A percentile compares a stretch with the other conserved stretches of the same genome.
Evolutionary conservation across 2,113 vertebrate species (phyloP).

Genomic region (Pandion haliaetus): DNA sequence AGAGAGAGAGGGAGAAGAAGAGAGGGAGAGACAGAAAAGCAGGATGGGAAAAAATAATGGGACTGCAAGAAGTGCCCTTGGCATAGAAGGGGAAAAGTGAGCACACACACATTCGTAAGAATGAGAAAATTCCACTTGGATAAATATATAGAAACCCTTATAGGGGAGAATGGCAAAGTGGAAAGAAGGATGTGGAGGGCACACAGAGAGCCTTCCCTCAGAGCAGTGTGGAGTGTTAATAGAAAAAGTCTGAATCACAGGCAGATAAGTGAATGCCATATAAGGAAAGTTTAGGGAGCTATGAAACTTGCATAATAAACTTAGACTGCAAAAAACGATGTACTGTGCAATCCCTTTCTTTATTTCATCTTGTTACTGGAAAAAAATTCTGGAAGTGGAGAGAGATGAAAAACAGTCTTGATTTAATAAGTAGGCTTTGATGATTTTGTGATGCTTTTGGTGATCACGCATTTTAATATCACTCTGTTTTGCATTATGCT

Average conservation of each 20-base stretch:
- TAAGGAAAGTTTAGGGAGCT: neutral
- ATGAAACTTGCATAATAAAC: neutral
- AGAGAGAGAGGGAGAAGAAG: neutral
- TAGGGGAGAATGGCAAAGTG: neutral
- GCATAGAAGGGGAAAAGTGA: neutral
- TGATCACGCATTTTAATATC: neutral
- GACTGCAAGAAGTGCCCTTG: neutral
- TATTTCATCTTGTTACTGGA: neutral
- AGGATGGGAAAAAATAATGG: neutral
- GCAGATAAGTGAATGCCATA: neutral
- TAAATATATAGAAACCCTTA: neutral
- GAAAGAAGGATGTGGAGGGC: neutral
- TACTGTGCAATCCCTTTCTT: neutral
- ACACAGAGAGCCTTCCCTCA: neutral
- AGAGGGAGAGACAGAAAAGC: neutral
- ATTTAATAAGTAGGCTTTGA: constrained; percentile 30
- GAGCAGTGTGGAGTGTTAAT: neutral
- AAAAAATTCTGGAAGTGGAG: neutral
- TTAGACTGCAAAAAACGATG: neutral
- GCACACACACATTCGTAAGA: neutral
- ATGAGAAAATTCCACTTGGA: neutral
- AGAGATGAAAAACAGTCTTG: neutral
- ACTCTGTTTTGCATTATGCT: constrained; percentile 3
- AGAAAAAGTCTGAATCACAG: neutral
- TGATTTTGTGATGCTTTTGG: neutral